Evolutionary conservation across 2,113 vertebrate genomes (phyloP), one percentile per base, ranked within the genome.

Genomic region (Channa argus): DNA sequence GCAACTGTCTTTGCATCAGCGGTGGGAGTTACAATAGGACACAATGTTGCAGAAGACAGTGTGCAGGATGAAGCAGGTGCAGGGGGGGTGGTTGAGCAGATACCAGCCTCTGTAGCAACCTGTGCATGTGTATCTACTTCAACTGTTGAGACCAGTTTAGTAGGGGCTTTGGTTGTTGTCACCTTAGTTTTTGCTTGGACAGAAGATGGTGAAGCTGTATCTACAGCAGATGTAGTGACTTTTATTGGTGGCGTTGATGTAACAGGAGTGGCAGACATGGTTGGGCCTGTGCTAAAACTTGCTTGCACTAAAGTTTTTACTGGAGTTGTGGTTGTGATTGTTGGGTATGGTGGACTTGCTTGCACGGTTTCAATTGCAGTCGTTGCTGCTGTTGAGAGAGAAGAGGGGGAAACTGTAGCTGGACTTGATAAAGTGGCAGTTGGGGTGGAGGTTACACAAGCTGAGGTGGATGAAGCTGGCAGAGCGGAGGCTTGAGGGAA

Each of bases 201-300:
- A 38, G 56, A 14, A 45, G 59, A 36, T 8, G 64, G 6, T 50
- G 61, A 36, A n/a, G 24, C 9, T 45, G 62, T 24, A 34, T 51
- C 74, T 43, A 37, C 24, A 74, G 63, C 12, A 53, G 82, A 61
- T 11, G 54, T 38, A 2, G 65, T 3, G 3, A 44, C 63, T 5
- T 46, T 9, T 61, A 43, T 38, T 45, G 34, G 50, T 2, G 88
- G 64, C 34, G 79, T 7, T 3, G 72, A 0, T 59, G 53, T 3
- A 65, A 64, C 24, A 34, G 78, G 59, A n/a, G 60, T 63, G 53
- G 80, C 79, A 78, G 88, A 49, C 58, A 9, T 1, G 11, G 72
- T 34, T 50, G 84, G 50, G 68, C 63, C 86, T 65, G 82, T 5
- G 8, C 39, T 47, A 5, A 34, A 5, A 49, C 7, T 1, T 62